Evolutionary conservation across 37 sponge, comb jelly and placozoan genomes (phyloP), one percentile per base, ranked within the genome.

Genomic region (Aphrocallistes beatrix): DNA sequence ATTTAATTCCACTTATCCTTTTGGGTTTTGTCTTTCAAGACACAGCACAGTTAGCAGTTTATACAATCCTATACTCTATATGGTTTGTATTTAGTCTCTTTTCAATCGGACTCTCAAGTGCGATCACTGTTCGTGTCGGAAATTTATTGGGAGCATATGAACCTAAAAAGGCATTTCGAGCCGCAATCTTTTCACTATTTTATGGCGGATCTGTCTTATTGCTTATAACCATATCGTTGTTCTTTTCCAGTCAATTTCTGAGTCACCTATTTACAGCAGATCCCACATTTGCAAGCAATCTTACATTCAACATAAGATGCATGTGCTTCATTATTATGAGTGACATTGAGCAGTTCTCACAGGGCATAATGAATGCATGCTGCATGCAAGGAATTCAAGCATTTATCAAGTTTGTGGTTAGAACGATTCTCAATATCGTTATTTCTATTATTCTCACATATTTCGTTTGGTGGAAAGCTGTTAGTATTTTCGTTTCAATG

Each of bases 211-310:
- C n/a, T 19, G 3, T 28, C 8, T 60, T 60, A 60, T 19, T 60
- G n/a, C 8, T 60, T 19, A 32, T 6, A 32, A 60, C 10, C n/a
- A 60, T 60, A 21, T 25, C n/a, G n/a, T 21, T 60, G 34, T 60
- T 60, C 34, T 8, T 60, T 25, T 19, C 21, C 3, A 60, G 75
- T 60, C 28, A 60, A 60, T 30, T 30, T 25, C n/a, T 60, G 75
- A 60, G 75, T 60, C 34, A 60, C n/a, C 75, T 60, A 21, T 60
- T 60, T 30, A 60, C 75, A 3, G n/a, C 75, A 60, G 75, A 60
- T 28, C 8, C 8, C 75, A 60, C 25, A 25, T 60, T 60, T 60
- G 75, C 75, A 8, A 13, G n/a, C 6, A 30, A 60, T 19, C n/a
- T 60, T 25, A 13, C 75, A 32, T 60, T 19, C 28, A 60, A 60